Percentiles rank a stretch among this genome's conserved stretches.
These are phyloP conservation scores for Tetrax tetrax DNA, from an alignment of 2,113 vertebrate genomes.

Conservation along the genomic window DNA sequence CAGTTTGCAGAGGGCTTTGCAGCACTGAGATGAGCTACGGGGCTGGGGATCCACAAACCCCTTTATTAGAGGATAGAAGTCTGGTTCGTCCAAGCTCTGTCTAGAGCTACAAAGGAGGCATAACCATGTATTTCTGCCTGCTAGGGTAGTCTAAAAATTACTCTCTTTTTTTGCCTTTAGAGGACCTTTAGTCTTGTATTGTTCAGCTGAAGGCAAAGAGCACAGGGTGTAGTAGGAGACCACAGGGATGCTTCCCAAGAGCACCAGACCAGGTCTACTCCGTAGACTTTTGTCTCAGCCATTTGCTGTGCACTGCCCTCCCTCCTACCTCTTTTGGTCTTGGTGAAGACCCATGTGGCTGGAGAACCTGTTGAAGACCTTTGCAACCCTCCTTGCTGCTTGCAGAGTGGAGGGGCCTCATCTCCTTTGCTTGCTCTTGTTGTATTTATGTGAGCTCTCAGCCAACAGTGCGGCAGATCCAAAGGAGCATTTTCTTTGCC, in stretches of 20 bases:
- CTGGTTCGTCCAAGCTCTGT: not conserved
- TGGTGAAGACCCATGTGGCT: accelerated
- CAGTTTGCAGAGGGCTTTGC: slow-evolving; percentile 14
- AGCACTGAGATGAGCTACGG: not conserved
- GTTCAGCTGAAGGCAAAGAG: not conserved
- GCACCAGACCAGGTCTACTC: not conserved
- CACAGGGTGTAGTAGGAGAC: not conserved
- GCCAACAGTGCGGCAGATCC: not conserved
- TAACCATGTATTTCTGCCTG: not conserved
- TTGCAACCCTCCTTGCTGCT: not conserved
- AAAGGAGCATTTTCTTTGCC: not conserved
- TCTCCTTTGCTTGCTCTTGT: not conserved
- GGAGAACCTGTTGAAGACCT: not conserved
- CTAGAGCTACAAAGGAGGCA: not conserved
- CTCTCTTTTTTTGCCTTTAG: not conserved
- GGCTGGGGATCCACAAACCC: not conserved
- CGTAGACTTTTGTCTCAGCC: not conserved
- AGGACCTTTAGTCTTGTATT: not conserved
- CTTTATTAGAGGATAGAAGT: not conserved
- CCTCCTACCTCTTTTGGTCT: not conserved
- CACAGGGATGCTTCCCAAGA: not conserved
- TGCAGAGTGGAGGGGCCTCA: not conserved
- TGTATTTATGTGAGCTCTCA: not conserved
- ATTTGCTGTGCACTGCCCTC: accelerated
- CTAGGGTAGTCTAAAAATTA: not conserved